phyloP scores from a whole-genome alignment of 2,888 invertebrate species.

The Lycaena phlaeas region DNA sequence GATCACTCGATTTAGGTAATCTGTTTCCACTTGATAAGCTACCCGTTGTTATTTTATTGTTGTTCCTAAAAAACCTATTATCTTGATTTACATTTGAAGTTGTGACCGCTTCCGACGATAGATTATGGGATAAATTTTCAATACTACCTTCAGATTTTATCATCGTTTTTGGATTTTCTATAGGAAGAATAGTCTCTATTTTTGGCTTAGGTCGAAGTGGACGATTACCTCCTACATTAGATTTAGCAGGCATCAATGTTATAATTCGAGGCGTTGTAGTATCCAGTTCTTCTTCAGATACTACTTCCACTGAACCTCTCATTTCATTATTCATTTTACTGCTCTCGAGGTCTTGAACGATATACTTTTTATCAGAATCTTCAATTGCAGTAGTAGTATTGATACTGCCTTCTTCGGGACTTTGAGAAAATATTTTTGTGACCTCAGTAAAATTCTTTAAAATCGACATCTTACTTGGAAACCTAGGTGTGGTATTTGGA shows the following conservation, averaged over 20 bases:
- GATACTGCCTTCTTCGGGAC: constrained; percentile 22
- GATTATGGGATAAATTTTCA: too few relatives aligned
- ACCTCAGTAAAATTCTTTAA: constrained; percentile 77
- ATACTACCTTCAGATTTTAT: constrained; percentile 21
- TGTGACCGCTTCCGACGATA: constrained; percentile 32
- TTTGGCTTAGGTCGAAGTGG: constrained; percentile 78
- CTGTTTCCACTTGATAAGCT: constrained; percentile 35
- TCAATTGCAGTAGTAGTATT: constrained; percentile 20
- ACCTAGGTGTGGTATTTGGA: constrained; percentile 57
- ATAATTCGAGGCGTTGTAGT: constrained; percentile 53
- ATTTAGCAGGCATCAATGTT: constrained; percentile 83
- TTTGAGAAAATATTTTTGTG: constrained; percentile 73
- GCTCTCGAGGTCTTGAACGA: constrained; percentile 24
- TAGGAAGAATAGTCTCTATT: constrained; percentile 38
- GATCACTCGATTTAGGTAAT: constrained; percentile 51
- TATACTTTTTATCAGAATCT: constrained; percentile 19
- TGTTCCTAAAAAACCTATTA: constrained; percentile 20
- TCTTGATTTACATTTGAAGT: constrained; percentile 24
- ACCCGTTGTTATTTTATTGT: constrained; percentile 15
- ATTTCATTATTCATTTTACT: constrained; percentile 45
- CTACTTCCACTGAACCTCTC: constrained; percentile 59
- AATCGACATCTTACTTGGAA: constrained; percentile 53
- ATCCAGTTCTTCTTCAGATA: constrained; percentile 52
- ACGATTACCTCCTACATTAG: constrained; percentile 82
- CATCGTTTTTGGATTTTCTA: constrained; percentile 29